A percentile compares a stretch with the other conserved stretches of the same genome.
Evolutionary conservation across 2,113 vertebrate genomes (phyloP).

Genomic region (Nestor notabilis): DNA sequence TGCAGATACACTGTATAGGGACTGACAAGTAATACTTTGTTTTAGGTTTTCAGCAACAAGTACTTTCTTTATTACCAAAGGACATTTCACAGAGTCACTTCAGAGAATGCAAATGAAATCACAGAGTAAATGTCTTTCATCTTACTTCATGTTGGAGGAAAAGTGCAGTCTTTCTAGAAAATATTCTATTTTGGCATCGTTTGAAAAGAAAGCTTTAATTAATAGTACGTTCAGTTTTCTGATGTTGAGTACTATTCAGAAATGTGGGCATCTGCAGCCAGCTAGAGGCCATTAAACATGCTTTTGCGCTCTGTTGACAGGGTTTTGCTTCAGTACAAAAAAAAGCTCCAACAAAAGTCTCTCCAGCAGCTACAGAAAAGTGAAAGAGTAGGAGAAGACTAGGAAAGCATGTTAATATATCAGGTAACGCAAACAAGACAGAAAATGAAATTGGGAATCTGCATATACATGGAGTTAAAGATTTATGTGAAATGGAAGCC

Average conservation of each 20-base stretch:
- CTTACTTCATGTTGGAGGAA: slow-evolving; percentile 17
- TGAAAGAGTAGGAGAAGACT: slow-evolving; percentile 9
- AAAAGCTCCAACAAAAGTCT: slow-evolving; percentile 51
- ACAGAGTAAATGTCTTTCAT: slow-evolving; percentile 56
- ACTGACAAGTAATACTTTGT: slow-evolving; percentile 38
- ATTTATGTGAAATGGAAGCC: background rate
- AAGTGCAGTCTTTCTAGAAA: slow-evolving; percentile 37
- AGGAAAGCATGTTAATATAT: slow-evolving; percentile 51
- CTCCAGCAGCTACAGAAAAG: slow-evolving; percentile 51
- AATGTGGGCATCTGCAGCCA: slow-evolving; percentile 58
- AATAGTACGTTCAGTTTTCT: slow-evolving; percentile 56
- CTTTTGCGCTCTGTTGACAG: slow-evolving; percentile 54
- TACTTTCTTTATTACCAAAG: slow-evolving; percentile 45
- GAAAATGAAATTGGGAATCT: background rate
- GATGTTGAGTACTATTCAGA: slow-evolving; percentile 64
- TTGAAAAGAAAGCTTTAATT: slow-evolving; percentile 63
- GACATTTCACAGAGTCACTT: slow-evolving; percentile 61
- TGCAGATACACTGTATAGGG: background rate
- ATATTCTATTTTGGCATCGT: slow-evolving; percentile 44
- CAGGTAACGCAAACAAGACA: background rate
- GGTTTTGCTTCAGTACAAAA: slow-evolving; percentile 46
- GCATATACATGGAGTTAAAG: background rate
- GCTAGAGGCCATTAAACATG: slow-evolving; percentile 62
- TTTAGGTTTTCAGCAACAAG: slow-evolving; percentile 33
- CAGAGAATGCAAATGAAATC: slow-evolving; percentile 63